phyloP scores from a whole-genome alignment of 2,888 invertebrate genomes.

The Argynnis bischoffii region DNA sequence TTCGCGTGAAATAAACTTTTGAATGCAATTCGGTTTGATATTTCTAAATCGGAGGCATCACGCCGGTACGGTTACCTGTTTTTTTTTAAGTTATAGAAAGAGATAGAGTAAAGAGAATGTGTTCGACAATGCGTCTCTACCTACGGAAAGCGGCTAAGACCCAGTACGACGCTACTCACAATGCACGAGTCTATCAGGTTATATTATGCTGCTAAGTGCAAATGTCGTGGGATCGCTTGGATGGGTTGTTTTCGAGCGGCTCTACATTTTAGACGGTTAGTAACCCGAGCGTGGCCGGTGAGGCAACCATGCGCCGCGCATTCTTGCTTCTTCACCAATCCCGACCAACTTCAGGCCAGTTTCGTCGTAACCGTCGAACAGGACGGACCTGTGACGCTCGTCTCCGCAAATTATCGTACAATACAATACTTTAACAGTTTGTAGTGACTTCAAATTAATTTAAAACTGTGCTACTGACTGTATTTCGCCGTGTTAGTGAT shows the following conservation, averaged over 20 bases:
- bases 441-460: slow-evolving; percentile 63
- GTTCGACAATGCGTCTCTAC: slow-evolving; percentile 59
- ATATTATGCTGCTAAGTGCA: slow-evolving; percentile 63
- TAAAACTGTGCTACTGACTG: slow-evolving; percentile 48
- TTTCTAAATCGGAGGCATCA: slow-evolving; percentile 35
- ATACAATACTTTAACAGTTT: slow-evolving; percentile 68
- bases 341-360: slow-evolving; percentile 77
- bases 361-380: slow-evolving; percentile 63
- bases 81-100: slow-evolving; percentile 67
- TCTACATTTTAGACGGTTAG: slow-evolving; percentile 64
- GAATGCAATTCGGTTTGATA: slow-evolving; percentile 19
- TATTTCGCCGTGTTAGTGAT: slow-evolving; percentile 58
- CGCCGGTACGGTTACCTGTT: slow-evolving; percentile 65
- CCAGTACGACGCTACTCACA: slow-evolving; percentile 77
- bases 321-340: slow-evolving; percentile 72
- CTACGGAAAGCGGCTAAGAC: slow-evolving; percentile 67
- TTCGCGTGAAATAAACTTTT: not conserved
- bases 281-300: slow-evolving; percentile 71
- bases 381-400: slow-evolving; percentile 64
- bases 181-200: slow-evolving; percentile 80
- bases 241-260: slow-evolving; percentile 48
- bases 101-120: slow-evolving; percentile 66
- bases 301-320: slow-evolving; percentile 81
- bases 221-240: slow-evolving; percentile 40
- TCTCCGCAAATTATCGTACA: slow-evolving; percentile 68